phyloP scores from a whole-genome alignment of 2,113 vertebrate species.

The Hassar affinis region DNA sequence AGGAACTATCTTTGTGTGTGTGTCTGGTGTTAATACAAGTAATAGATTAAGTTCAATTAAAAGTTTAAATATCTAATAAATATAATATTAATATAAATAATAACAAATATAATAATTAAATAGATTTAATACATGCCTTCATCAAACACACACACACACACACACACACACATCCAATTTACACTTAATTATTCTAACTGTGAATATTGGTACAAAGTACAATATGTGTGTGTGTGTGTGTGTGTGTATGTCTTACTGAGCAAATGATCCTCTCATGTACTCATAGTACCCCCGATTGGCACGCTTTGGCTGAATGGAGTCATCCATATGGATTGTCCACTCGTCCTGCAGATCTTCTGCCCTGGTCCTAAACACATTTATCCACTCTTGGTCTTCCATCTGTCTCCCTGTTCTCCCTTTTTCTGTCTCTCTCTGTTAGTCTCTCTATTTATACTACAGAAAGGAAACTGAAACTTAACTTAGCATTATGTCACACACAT shows the following conservation, averaged over 20 bases:
- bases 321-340: slow-evolving; percentile 64
- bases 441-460: neutral
- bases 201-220: no score
- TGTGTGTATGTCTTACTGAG: slow-evolving; percentile 59
- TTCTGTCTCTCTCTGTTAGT: slow-evolving; percentile 45
- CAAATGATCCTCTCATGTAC: slow-evolving; percentile 61
- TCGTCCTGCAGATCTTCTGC: slow-evolving; percentile 22
- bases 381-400: neutral
- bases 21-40: no score
- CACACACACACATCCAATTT: no score
- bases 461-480: slow-evolving; percentile 38
- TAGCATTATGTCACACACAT: neutral
- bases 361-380: slow-evolving; percentile 45
- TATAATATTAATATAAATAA: no score
- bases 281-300: slow-evolving; percentile 30
- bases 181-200: no score
- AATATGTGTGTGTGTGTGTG: no score
- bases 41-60: no score
- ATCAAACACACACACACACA: no score
- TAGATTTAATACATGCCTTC: no score
- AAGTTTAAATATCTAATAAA: no score
- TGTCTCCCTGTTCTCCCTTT: slow-evolving; percentile 53
- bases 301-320: neutral
- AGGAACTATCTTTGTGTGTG: neutral
- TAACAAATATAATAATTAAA: no score